Percentiles rank a stretch among this genome's conserved stretches.
These are phyloP conservation scores for Doryteuthis pealeii DNA, from an alignment of 1,140 invertebrate genomes.

Conservation along the genomic window DNA sequence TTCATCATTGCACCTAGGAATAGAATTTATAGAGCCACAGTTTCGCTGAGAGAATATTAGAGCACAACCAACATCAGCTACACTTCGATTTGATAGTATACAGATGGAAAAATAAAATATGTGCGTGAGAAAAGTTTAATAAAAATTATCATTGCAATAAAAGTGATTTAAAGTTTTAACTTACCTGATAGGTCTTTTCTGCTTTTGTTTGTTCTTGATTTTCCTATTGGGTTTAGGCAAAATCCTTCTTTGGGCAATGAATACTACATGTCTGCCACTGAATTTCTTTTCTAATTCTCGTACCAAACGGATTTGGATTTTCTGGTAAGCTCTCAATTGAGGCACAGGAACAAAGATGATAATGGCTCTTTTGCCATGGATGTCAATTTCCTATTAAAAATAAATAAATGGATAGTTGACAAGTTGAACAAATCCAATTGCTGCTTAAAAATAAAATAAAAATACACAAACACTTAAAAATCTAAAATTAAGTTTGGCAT, in stretches of 20 bases:
- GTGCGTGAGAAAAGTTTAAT: too few relatives aligned
- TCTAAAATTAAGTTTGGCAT: too few relatives aligned
- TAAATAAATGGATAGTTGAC: background rate
- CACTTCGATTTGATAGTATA: too few relatives aligned
- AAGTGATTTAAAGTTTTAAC: slow-evolving; percentile 3
- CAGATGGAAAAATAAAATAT: too few relatives aligned
- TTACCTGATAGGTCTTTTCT: slow-evolving; percentile 91
- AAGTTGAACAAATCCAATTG: too few relatives aligned
- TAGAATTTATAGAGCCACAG: too few relatives aligned
- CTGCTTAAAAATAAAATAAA: background rate
- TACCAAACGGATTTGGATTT: slow-evolving; percentile 93
- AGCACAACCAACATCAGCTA: too few relatives aligned
- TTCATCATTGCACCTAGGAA: too few relatives aligned
- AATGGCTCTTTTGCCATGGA: slow-evolving; percentile 68
- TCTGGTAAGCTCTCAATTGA: slow-evolving; percentile 95
- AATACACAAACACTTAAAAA: background rate
- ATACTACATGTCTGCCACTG: slow-evolving; percentile 97
- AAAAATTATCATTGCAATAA: too few relatives aligned
- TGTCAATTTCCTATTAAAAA: slow-evolving; percentile 57
- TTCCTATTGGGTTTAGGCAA: slow-evolving; percentile 97
- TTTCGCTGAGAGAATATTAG: too few relatives aligned
- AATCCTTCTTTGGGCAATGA: slow-evolving; percentile 96
- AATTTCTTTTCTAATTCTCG: slow-evolving; percentile 99
- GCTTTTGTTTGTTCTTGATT: slow-evolving; percentile 86
- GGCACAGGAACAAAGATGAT: slow-evolving; percentile 99